Evolutionary conservation across 37 sponge, comb jelly and placozoan genomes (phyloP), one percentile per base, ranked within the genome.

Genomic region (Beroe forskalii): DNA sequence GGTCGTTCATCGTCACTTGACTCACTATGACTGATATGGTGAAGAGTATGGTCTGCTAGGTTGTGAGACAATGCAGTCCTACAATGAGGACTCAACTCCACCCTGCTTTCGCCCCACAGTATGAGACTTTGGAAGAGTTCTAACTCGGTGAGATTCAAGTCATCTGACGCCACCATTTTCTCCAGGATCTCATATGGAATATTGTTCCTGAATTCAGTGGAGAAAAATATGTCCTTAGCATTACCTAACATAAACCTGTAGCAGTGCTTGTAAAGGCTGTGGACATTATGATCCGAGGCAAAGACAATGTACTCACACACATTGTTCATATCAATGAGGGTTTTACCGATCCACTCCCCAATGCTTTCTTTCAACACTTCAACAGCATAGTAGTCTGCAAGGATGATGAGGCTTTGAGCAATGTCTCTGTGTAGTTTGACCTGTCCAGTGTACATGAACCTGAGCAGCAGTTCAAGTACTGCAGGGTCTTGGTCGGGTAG

Each of bases 141-240:
- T 17, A 80, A 38, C 42, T 80, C 86, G 14, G 86, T 80, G 28
- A 80, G 55, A 44, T 80, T 80, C 48, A 80, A 25, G 40, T 80
- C 86, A 23, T 80, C 86, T 12, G 86, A 80, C n/a, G 86, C 86
- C 3, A 80, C 86, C 86, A 80, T 80, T 37, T 44, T 41, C 55
- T 80, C 86, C 86, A 80, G 40, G 14, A 80, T 80, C 86, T 80
- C 86, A 37, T 80, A 44, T 12, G 86, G 86, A 42, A 80, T 80
- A 24, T 24, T 33, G 44, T 80, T 44, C 86, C 55, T 41, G 48
- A 80, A 80, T 3, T 44, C 44, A 14, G 44, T 38, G 12, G 55
- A 44, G 55, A 80, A 80, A 37, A 80, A 80, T n/a, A 80, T 80
- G 55, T 80, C 86, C 55, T 80, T 80, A 24, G 86, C 86, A 25